Evolutionary conservation across 2,113 vertebrate species (phyloP), one percentile per base, ranked within the genome.

Genomic region (Ancistrus triradiatus): DNA sequence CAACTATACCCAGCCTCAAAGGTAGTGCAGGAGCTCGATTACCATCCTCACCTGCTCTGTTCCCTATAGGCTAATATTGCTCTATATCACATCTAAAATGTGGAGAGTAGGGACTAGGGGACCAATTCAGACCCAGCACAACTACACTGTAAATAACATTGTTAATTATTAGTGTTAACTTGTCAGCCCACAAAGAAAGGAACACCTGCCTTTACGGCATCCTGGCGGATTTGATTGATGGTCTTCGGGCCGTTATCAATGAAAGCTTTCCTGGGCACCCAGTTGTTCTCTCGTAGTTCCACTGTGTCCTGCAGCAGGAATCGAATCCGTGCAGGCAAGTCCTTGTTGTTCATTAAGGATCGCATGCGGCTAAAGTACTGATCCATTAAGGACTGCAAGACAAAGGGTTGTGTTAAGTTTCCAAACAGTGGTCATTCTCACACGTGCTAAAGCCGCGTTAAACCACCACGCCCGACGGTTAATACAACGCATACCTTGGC

Each of bases 311-410:
- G 96, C 87, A 99, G 91, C 89, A 99, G 92, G 92, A 98, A 99
- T 90, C 96, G 94, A 91, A 99, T 98, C 90, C 96, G 92, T 18
- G 96, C 92, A 79, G 96, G 95, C 92, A 99, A 92, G 87, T 98
- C 95, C 94, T 96, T 98, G 94, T 93, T 91, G 91, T 92, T 90
- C 95, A 95, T 99, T 92, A 99, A 94, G 93, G 94, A 94, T 83
- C 87, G 90, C 94, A 99, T 98, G 84, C 95, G 93, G 91, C 92
- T 92, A 92, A 98, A 99, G 91, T 99, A 99, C 92, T 98, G 96
- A 94, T 95, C 92, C 96, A 99, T 99, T 93, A 98, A 94, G 93
- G 95, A 99, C 96, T 99, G 59, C 0, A 27, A 48, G 14, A 22
- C 3, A 47, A 14, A 10, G 2, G 28, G 5, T 38, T 1, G 22